Evolutionary conservation across 2,888 invertebrate species (phyloP).

Genomic region (Sympetrum striolatum): DNA sequence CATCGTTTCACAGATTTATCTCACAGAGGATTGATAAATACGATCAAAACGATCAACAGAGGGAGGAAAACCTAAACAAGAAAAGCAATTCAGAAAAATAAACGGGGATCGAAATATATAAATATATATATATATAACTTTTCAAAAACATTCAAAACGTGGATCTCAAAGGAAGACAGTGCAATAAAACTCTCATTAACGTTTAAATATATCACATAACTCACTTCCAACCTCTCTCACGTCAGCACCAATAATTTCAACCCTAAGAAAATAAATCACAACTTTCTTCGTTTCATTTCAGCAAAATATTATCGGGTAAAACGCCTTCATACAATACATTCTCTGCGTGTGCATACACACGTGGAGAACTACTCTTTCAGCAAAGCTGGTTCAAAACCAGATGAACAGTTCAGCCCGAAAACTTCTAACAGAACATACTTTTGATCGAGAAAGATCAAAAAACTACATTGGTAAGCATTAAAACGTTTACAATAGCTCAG

Average conservation of each 20-base stretch:
- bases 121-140: neutral
- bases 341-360: neutral
- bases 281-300: constrained; percentile 21
- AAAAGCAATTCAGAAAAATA: neutral
- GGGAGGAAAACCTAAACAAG: neutral
- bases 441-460: constrained; percentile 14
- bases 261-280: constrained; percentile 38
- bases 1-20: constrained; percentile 19
- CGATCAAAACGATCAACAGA: neutral
- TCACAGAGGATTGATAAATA: constrained; percentile 21
- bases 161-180: constrained; percentile 40
- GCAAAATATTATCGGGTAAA: constrained; percentile 28
- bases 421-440: constrained; percentile 29
- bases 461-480: constrained; percentile 36
- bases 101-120: neutral
- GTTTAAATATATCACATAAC: constrained; percentile 10
- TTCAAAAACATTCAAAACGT: constrained; percentile 50
- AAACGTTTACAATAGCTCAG: constrained; percentile 35
- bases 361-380: neutral
- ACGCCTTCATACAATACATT: constrained; percentile 7
- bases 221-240: constrained; percentile 1
- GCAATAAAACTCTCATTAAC: constrained; percentile 11
- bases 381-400: constrained; percentile 9
- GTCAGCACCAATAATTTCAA: constrained; percentile 39
- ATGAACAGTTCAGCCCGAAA: constrained; percentile 24